Percentiles rank a stretch among this genome's conserved stretches.
These are phyloP conservation scores for Bombus breviceps DNA, from an alignment of 1,140 invertebrate species.

Conservation along the genomic window DNA sequence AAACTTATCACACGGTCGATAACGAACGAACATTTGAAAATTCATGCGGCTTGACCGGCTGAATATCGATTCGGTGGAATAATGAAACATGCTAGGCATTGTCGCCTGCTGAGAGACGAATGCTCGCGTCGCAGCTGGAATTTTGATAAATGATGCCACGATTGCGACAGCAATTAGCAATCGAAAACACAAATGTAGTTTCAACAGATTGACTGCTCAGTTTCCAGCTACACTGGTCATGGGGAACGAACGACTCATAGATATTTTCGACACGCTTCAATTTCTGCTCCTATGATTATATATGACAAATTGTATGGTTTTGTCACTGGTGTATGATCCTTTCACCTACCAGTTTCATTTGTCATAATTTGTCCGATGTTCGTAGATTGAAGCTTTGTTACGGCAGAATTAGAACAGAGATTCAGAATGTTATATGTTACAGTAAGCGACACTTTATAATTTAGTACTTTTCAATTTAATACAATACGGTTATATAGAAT, in stretches of 20 bases:
- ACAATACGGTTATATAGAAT: no score
- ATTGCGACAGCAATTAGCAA: conserved; percentile 25
- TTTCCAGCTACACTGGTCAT: not conserved
- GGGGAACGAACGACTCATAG: not conserved
- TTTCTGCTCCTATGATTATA: not conserved
- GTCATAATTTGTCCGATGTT: not conserved
- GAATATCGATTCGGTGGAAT: conserved; percentile 3
- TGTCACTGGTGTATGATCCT: not conserved
- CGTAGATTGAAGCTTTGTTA: not conserved
- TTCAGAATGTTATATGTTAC: no score
- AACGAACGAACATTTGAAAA: not conserved
- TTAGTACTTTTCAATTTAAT: no score
- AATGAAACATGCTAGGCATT: conserved; percentile 2
- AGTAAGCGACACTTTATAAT: no score
- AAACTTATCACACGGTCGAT: no score
- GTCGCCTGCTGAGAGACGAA: not conserved
- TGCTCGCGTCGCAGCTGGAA: not conserved
- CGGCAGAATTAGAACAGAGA: not conserved
- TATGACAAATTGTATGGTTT: not conserved
- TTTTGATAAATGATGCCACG: conserved; percentile 27
- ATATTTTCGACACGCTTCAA: not conserved
- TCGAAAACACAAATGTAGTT: conserved; percentile 14
- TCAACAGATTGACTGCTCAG: conserved; percentile 1
- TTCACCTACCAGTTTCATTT: not conserved
- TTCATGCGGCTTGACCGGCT: not conserved